Base-by-base conservation (phyloP, 53 echinoderm and acorn worm species). In the Temnopleurus reevesii region DNA sequence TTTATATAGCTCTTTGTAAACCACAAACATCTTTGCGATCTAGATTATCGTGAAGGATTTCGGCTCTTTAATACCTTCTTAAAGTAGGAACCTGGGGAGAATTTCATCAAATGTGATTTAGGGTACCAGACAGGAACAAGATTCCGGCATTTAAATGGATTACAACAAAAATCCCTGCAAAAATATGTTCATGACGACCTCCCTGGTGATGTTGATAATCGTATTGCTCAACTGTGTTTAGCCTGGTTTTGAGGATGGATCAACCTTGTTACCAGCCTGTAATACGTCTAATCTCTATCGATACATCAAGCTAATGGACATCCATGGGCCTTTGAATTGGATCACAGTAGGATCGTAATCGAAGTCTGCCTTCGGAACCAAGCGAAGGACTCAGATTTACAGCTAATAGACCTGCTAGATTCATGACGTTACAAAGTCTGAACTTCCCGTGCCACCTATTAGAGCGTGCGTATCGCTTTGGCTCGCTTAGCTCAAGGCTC, bases 221-320 rank as follows among this genome's bases (percentile, higher is more conserved):
- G 71, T 71, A 41, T 71, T 71, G 36, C n/a, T 71, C 36, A 18
- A 71, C n/a, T 63, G 33, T 63, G 30, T 63, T 29, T 63, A 34
- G 30, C 33, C 33, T 19, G 71, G 41, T 71, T 38, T 19, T 41
- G 71, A 71, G 71, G 53, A 51, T 79, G 79, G 79, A 46, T 49
- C 27, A 79, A 79, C 47, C 79, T 79, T 79, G 49, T 79, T 49
- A 79, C 49, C 27, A 24, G 79, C 46, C 28, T 30, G 49, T 79
- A 79, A 79, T 79, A 79, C 30, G 49, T 49, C 49, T 79, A 79
- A 79, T 79, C 79, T 31, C 49, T 51, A 18, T 79, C 79, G 79
- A 79, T 79, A 79, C 47, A 79, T 49, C 79, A 79, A 79, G 79
- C 79, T 79, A 79, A 79, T 79, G 79, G 79, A 49, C 49, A 15